A percentile compares a stretch with the other conserved stretches of the same genome.
Conservation (phyloP, 2,888 invertebrate species). For the Arge pagana region DNA sequence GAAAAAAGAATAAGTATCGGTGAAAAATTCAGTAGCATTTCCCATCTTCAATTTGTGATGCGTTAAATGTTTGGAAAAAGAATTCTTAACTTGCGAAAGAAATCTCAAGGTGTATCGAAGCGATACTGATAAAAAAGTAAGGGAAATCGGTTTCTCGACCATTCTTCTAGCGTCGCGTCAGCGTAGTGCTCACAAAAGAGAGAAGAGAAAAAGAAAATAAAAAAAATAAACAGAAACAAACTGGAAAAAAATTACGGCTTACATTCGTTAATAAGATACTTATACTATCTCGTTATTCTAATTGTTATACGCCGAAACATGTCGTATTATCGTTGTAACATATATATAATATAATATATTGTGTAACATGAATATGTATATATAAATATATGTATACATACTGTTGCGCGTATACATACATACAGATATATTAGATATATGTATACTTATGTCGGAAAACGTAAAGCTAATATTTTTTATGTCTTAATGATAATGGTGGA, state of each 20-base stretch:
- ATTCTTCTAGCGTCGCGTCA: background rate
- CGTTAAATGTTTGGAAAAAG: no score
- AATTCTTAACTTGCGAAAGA: no score
- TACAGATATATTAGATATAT: background rate
- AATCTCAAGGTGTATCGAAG: no score
- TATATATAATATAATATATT: constrained; percentile 7
- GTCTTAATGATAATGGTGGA: constrained; percentile 52
- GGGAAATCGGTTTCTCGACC: no score
- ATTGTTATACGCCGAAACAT: constrained; percentile 15
- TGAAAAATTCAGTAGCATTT: no score
- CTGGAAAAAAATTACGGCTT: no score
- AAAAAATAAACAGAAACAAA: constrained; percentile 2
- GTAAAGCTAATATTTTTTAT: constrained; percentile 47
- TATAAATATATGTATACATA: constrained; percentile 4
- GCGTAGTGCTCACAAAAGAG: background rate
- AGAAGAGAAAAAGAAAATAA: constrained; percentile 17
- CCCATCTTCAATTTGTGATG: no score
- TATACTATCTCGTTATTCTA: constrained; percentile 10
- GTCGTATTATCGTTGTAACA: constrained; percentile 14
- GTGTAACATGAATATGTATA: background rate
- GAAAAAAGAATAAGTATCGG: no score
- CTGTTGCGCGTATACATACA: background rate
- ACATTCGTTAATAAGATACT: no score
- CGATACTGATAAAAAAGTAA: no score
- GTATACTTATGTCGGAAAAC: constrained; percentile 50